Percentiles rank a stretch among this genome's conserved stretches.
These are phyloP conservation scores for Tangara arthus DNA, from an alignment of 2,797 vertebrate species.

Conservation along the genomic window DNA sequence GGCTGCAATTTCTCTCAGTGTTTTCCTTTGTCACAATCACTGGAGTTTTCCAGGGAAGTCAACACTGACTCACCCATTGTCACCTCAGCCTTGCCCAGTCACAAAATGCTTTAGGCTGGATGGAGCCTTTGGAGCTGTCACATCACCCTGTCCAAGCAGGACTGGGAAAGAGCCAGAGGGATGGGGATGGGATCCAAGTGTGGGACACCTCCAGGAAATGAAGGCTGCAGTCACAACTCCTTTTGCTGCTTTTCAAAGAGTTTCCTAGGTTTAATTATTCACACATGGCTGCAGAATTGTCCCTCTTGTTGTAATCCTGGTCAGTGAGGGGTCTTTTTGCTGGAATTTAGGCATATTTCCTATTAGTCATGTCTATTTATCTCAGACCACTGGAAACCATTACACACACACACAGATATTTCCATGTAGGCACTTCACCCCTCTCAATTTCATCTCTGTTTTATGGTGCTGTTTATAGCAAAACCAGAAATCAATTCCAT, in stretches of 20 bases:
- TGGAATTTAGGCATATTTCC: background rate
- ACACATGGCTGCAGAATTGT: background rate
- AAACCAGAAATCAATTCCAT: background rate
- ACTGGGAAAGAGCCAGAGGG: background rate
- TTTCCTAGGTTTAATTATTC: background rate
- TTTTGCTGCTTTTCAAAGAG: background rate
- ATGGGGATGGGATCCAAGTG: background rate
- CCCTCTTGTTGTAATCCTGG: background rate
- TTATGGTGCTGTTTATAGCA: background rate
- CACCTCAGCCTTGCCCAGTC: background rate
- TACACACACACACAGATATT: background rate
- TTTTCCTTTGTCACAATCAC: background rate
- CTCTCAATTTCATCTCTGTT: background rate
- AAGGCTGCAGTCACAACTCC: background rate
- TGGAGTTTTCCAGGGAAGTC: background rate
- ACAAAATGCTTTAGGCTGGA: background rate
- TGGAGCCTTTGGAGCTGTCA: background rate
- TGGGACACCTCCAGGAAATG: background rate
- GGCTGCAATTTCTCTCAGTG: too few relatives aligned
- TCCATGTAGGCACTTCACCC: background rate
- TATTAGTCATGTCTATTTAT: background rate
- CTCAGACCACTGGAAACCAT: background rate
- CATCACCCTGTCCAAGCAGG: background rate
- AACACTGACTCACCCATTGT: accelerated
- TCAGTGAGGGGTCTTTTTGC: background rate